These are phyloP conservation scores for Rhagoletis pomonella DNA, from an alignment of 1,140 invertebrate species.

Conservation along the genomic window DNA sequence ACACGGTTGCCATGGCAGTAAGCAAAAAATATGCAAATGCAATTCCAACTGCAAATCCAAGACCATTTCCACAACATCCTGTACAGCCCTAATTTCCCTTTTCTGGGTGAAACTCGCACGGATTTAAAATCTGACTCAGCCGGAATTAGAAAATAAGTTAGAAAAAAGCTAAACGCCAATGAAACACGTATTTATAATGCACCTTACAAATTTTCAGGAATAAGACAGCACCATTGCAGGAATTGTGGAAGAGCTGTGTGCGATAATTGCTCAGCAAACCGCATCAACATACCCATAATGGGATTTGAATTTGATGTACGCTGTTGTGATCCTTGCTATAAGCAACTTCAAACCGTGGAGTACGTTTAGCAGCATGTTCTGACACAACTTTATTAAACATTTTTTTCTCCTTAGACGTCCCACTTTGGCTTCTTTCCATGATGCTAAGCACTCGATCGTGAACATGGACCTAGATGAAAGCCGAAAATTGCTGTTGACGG, in stretches of 20 bases:
- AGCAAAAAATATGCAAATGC: too few species aligned
- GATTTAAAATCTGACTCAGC: too few species aligned
- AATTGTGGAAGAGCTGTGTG: slow-evolving; percentile 96
- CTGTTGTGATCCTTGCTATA: slow-evolving; percentile 94
- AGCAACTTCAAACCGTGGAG: slow-evolving; percentile 89
- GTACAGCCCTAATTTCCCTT: too few species aligned
- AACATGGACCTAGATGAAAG: slow-evolving; percentile 93
- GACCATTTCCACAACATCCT: too few species aligned
- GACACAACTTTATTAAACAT: too few species aligned
- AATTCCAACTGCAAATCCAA: too few species aligned
- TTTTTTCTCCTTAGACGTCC: slow-evolving; percentile 80
- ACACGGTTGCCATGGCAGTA: too few species aligned
- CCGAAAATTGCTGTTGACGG: slow-evolving; percentile 88
- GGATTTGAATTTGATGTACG: slow-evolving; percentile 98
- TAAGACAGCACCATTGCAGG: slow-evolving; percentile 92
- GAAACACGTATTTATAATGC: neutral
- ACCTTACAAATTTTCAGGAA: slow-evolving; percentile 69
- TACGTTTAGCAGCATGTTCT: slow-evolving; percentile 75
- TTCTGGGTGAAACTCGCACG: too few species aligned
- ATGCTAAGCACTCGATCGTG: slow-evolving; percentile 93
- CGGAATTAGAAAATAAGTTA: too few species aligned
- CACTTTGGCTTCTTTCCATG: slow-evolving; percentile 95
- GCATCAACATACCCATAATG: slow-evolving; percentile 93
- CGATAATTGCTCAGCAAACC: slow-evolving; percentile 91
- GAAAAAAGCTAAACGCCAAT: too few species aligned